Base-by-base conservation (phyloP, 2,113 vertebrate genomes). In the Apodemus sylvaticus region DNA sequence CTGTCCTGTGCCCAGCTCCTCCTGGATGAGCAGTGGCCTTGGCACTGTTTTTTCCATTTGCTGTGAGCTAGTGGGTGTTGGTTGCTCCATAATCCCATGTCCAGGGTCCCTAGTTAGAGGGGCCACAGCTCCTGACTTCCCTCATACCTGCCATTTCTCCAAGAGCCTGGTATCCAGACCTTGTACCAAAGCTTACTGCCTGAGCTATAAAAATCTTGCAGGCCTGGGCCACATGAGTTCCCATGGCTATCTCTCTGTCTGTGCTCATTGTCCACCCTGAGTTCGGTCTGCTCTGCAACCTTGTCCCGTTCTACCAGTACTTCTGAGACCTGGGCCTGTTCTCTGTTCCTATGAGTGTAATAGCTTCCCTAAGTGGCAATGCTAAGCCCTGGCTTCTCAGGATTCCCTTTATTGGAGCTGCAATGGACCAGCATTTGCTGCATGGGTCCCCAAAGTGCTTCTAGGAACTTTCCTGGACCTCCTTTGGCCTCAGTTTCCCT, bases 221-320 rank as follows among this genome's bases (percentile, higher is more conserved):
- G n/a, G 3, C 22, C 51, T n/a, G n/a, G 7, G 4, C 13, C 19
- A 3, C 0, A 7, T 12, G 93, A 1, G 5, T 48, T 82, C 26
- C 34, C 4, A 24, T 24, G 31, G 16, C 48, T 64, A 13, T 74
- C 31, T 70, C 68, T 88, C 20, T 4, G 31, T 24, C 53, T 36
- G 16, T 19, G 42, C 8, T 29, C 42, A 10, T 2, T 36, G 45
- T n/a, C n/a, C 31, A n/a, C 36, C 26, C 17, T 1, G 45, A 36
- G 36, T 68, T n/a, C 55, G 36, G 12, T 22, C 66, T 53, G 55
- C 42, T 39, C 42, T 24, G n/a, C 1, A 58, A 39, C 17, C 19
- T 24, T n/a, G 45, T 11, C 34, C 48, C 7, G 2, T 2, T 42
- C 42, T 20, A 55, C 29, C 68, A 39, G 16, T 39, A 10, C 8